Base-by-base conservation (phyloP, 2,888 invertebrate genomes). In the Creontiades dilutus region DNA sequence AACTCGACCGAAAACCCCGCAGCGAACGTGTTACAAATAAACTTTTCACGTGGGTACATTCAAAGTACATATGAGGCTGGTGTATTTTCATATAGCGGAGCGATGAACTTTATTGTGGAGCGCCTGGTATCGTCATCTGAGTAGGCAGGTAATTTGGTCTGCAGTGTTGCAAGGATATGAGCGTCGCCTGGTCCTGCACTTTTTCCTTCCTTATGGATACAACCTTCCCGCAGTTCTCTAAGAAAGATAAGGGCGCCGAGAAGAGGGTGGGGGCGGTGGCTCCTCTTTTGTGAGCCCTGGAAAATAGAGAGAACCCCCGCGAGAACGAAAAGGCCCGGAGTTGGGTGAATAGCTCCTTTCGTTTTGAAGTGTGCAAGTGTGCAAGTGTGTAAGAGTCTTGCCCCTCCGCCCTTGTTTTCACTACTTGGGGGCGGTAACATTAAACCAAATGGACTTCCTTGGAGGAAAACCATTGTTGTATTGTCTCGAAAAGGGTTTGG, bases 371-470 rank as follows among this genome's bases (percentile, higher is more conserved):
- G 68, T 23, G 68, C 27, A 68, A 68, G 68, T 68, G 68, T 68
- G 27, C 1, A 27, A 61, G 85, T 85, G 84, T 84, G 85, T 85
- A 61, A 86, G 86, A 86, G 86, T 76, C 76, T 86, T 46, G 76
- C 55, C 86, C 86, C 61, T 47, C 28, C 52, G n/a, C 55, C 55
- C 82, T 16, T 27, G 27, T 27, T 47, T 82, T 86, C 86, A 27
- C 68, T 68, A 47, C 85, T 90, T 55, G 82, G 46, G 89, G 57
- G 90, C 84, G 89, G 90, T 89, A 89, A 90, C 90, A 90, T 90
- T 90, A 90, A 90, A 90, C 90, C 90, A 55, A 89, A 90, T 90
- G 90, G 90, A 90, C 90, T 90, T 90, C 90, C 90, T 90, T 90
- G 87, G 90, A 90, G 90, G 90, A 90, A 90, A 90, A 90, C 89